Evolutionary conservation across 2,113 vertebrate genomes (phyloP).

Genomic region (Phyllostomus discolor): DNA sequence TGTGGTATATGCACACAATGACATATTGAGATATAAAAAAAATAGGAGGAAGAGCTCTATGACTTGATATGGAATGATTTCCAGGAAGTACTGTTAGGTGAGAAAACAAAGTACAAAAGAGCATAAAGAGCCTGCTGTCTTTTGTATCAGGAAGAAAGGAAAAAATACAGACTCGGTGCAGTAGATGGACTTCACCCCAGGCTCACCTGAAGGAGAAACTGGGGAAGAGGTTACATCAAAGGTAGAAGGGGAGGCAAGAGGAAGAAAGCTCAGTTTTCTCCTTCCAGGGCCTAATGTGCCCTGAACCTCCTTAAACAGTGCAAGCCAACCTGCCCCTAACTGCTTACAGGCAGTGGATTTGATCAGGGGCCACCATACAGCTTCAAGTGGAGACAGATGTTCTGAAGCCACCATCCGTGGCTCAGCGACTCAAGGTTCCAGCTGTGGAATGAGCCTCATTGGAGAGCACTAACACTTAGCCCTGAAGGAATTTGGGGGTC

Average conservation of each 20-base stretch:
- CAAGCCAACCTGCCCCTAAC: not conserved
- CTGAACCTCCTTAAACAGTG: too few relatives aligned
- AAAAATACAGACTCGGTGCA: not conserved
- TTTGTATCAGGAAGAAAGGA: not conserved
- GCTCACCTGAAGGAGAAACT: not conserved
- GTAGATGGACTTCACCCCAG: not conserved
- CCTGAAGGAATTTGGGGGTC: not conserved
- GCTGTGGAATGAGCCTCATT: not conserved
- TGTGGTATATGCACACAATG: not conserved
- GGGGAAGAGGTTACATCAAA: too few relatives aligned
- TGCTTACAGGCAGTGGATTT: not conserved
- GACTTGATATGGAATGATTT: not conserved
- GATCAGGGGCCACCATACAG: not conserved
- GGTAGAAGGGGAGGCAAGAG: not conserved
- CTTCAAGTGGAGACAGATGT: not conserved
- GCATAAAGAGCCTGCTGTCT: not conserved
- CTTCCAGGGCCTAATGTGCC: too few relatives aligned
- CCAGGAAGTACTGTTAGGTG: not conserved
- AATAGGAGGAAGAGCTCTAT: not conserved
- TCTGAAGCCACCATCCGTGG: not conserved
- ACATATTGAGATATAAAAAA: not conserved
- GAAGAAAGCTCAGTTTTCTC: not conserved
- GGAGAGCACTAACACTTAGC: not conserved
- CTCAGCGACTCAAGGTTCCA: not conserved
- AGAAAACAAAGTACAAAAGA: not conserved